Conservation (phyloP, 1,140 invertebrate genomes). For the Mizuhopecten yessoensis region DNA sequence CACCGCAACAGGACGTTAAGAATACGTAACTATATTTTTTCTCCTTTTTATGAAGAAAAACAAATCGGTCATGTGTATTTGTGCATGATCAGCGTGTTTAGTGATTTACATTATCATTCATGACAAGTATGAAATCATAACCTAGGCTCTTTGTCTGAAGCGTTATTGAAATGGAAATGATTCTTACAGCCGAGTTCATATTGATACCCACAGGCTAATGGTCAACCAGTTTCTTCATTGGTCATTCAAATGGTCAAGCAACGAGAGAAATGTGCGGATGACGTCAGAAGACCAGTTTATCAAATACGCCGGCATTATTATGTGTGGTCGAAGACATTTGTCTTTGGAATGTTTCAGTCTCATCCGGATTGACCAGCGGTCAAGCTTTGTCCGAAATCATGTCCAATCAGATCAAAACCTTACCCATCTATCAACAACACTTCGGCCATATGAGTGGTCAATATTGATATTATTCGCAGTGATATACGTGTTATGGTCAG, state of each 20-base stretch:
- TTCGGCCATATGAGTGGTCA: not conserved
- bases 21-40: no score
- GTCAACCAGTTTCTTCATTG: not conserved
- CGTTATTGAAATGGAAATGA: no score
- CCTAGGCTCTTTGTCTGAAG: no score
- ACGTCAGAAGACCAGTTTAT: not conserved
- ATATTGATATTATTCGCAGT: not conserved
- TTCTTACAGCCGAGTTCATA: no score
- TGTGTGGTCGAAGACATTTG: not conserved
- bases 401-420: not conserved
- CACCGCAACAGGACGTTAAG: no score
- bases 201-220: no score
- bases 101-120: no score
- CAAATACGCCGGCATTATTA: not conserved
- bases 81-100: no score
- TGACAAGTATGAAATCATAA: no score
- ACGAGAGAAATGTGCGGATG: not conserved
- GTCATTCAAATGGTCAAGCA: not conserved
- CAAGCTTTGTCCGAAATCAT: not conserved
- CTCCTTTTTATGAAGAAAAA: no score
- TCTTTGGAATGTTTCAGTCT: not conserved
- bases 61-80: no score
- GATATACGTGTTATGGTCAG: slow-evolving; percentile 26
- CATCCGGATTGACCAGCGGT: not conserved
- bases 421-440: not conserved